A percentile compares a stretch with the other conserved stretches of the same genome.
These are phyloP conservation scores for Drosophila infuscata DNA, from an alignment of 2,888 invertebrate species.

Conservation along the genomic window DNA sequence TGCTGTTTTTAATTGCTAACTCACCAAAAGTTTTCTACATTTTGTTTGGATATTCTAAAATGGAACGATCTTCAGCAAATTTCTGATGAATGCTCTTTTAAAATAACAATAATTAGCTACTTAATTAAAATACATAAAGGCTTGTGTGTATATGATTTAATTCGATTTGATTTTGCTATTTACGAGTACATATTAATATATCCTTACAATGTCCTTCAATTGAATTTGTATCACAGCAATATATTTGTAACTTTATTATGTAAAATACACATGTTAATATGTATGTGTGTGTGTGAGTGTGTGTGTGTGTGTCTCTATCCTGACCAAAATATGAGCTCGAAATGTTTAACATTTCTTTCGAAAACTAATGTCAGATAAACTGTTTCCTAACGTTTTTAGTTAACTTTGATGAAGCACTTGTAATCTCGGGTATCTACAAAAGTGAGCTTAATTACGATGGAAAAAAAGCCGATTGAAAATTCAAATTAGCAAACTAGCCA, in stretches of 20 bases:
- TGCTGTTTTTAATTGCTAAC: background rate
- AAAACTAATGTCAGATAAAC: background rate
- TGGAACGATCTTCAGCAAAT: slow-evolving; percentile 61
- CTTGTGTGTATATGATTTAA: slow-evolving; percentile 21
- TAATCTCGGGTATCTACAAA: slow-evolving; percentile 11
- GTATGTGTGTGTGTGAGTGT: background rate
- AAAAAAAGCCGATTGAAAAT: background rate
- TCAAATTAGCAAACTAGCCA: background rate
- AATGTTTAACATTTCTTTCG: slow-evolving; percentile 35
- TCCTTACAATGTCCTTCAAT: slow-evolving; percentile 77
- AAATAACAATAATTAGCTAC: slow-evolving; percentile 17
- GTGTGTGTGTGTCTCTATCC: slow-evolving; percentile 16
- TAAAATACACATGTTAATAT: slow-evolving; percentile 34
- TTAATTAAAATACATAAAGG: slow-evolving; percentile 18
- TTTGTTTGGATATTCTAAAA: slow-evolving; percentile 10
- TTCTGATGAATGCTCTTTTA: slow-evolving; percentile 30
- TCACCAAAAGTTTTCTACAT: slow-evolving; percentile 10
- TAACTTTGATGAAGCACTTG: slow-evolving; percentile 7
- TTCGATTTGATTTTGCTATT: slow-evolving; percentile 48
- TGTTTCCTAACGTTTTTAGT: slow-evolving; percentile 1
- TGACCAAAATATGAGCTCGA: slow-evolving; percentile 23
- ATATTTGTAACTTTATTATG: slow-evolving; percentile 68
- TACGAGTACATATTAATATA: slow-evolving; percentile 45
- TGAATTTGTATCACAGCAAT: slow-evolving; percentile 85
- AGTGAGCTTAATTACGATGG: slow-evolving; percentile 6